Percentiles rank a stretch among this genome's conserved stretches.
Conservation (phyloP, 64 coral and sea anemone genomes). For the Montipora sp. region DNA sequence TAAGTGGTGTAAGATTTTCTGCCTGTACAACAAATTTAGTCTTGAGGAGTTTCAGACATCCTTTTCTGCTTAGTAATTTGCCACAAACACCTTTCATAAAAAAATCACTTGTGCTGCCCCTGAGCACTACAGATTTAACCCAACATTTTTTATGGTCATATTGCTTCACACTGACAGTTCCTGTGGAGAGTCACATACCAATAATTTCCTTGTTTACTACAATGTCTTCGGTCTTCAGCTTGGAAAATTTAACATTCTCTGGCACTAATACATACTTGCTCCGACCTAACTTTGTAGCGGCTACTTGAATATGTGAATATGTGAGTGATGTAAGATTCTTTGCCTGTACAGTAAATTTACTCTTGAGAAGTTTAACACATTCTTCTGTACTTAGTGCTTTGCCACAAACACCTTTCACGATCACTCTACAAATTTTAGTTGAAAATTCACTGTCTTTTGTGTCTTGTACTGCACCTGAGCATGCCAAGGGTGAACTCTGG, state of each 20-base stretch:
- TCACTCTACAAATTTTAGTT: too few species aligned
- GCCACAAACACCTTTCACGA: not conserved
- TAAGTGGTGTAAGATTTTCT: conserved; percentile 3
- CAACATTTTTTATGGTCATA: not conserved
- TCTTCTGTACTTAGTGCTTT: not conserved
- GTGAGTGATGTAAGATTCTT: conserved; percentile 3
- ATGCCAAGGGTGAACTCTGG: not conserved
- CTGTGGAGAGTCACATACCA: conserved; percentile 6
- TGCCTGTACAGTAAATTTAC: not conserved
- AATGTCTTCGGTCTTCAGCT: not conserved
- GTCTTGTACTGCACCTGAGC: not conserved
- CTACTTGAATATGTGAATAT: not conserved
- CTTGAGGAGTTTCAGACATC: not conserved
- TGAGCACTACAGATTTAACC: not conserved
- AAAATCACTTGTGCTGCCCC: not conserved
- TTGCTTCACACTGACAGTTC: not conserved
- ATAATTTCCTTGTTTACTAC: conserved; percentile 3
- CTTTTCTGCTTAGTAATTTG: conserved; percentile 1
- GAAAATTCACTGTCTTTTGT: not conserved
- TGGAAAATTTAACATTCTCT: not conserved
- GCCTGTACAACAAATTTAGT: conserved; percentile 3
- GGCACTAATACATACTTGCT: conserved; percentile 2
- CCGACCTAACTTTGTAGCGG: not conserved
- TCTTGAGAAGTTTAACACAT: conserved; percentile 3
- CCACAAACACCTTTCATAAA: not conserved